Base-by-base conservation (phyloP, 2,113 vertebrate genomes). In the Sylvilagus bachmani region DNA sequence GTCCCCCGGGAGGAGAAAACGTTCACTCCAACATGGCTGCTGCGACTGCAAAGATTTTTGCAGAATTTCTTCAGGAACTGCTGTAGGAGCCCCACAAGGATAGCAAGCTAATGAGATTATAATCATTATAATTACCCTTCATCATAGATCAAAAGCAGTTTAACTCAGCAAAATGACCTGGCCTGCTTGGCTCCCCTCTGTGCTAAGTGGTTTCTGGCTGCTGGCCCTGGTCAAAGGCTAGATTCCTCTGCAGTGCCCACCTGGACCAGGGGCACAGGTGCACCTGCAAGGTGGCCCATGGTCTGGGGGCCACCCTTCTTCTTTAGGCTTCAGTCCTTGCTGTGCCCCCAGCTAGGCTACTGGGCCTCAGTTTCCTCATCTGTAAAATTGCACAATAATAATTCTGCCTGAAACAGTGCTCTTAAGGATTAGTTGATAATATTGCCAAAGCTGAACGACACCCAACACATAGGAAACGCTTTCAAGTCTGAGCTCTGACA, bases 1-100 rank as follows among this genome's bases (percentile, higher is more conserved):
- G 33, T 36, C 36, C 84, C 61, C 61, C 74, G 85, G 84, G 71
- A 97, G 93, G 94, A 53, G 11, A 93, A 82, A 95, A 93, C 96
- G 95, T 95, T 97, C 97, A 94, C 97, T 97, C 90, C 97, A 97
- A 97, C 96, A 96, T 95, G 96, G 90, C 81, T 44, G 66, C 78
- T 6, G 3, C 3, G 51, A 44, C 66, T 62, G 87, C 85, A 79
- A 77, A 96, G 81, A 81, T 67, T 93, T 97, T 94, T 84, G 38
- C 82, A 88, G 62, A 94, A 93, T 90, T 82, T 96, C 90, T 96
- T 64, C 70, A 53, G 96, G 89, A 96, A 70, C 75, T 70, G 51
- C 67, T 67, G 92, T 89, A 88, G 22, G 73, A 93, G 87, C 81
- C 92, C 93, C 92, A 77, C 84, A 93, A 91, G 93, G 90, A 94